phyloP scores from a whole-genome alignment of 2,888 invertebrate species.

The Esperia sulphurella region DNA sequence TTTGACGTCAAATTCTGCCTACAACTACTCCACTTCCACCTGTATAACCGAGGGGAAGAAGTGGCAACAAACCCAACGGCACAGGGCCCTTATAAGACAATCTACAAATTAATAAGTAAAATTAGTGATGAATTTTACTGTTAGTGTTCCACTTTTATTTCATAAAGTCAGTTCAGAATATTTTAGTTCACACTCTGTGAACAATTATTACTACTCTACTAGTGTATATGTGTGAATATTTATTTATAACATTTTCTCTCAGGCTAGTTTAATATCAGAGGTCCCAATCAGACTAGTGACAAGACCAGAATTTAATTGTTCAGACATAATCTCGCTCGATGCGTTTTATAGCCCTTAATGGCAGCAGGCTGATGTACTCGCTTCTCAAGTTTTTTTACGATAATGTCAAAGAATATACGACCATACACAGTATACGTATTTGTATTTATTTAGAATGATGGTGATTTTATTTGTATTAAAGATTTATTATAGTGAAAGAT shows the following conservation, averaged over 20 bases:
- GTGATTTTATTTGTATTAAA: background rate
- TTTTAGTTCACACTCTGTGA: too few species aligned
- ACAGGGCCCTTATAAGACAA: too few species aligned
- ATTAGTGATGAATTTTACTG: too few species aligned
- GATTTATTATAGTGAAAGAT: background rate
- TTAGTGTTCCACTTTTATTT: too few species aligned
- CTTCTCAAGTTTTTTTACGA: constrained; percentile 22
- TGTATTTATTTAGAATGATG: background rate
- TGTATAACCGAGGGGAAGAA: too few species aligned
- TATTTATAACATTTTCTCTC: background rate
- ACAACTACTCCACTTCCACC: too few species aligned
- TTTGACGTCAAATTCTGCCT: too few species aligned
- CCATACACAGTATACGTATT: background rate
- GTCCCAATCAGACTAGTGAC: background rate
- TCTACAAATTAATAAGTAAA: too few species aligned
- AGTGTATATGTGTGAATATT: too few species aligned
- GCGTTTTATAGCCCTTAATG: constrained; percentile 34
- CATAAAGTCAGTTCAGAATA: too few species aligned
- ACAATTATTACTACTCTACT: too few species aligned
- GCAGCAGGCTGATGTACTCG: constrained; percentile 38
- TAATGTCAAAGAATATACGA: constrained; percentile 19
- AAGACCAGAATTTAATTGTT: constrained; percentile 6
- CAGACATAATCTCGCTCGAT: constrained; percentile 30
- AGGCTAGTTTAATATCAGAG: background rate
- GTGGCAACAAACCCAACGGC: too few species aligned